Evolutionary conservation across 2,113 vertebrate genomes (phyloP).

Genomic region (Antechinus stuartii): DNA sequence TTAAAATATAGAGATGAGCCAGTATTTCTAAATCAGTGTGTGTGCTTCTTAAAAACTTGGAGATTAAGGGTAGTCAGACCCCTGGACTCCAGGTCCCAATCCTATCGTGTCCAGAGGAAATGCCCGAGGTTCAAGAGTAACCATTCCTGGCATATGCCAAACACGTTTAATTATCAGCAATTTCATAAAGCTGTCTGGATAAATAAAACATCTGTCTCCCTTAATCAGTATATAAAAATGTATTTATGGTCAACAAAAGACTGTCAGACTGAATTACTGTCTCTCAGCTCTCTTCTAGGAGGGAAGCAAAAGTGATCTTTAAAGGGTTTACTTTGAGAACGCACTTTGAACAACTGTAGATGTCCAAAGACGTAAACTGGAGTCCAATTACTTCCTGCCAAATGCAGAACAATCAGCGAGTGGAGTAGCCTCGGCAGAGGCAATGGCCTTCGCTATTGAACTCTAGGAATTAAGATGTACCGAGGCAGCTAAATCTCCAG

Average conservation of each 20-base stretch:
- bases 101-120: constrained; percentile 54
- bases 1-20: not conserved
- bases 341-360: not conserved
- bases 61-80: not conserved
- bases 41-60: not conserved
- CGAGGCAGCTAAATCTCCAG: constrained; percentile 39
- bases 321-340: constrained; percentile 46
- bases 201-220: constrained; percentile 72
- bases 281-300: constrained; percentile 54
- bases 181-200: constrained; percentile 79
- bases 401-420: not conserved
- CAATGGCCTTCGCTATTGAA: constrained; percentile 12
- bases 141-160: constrained; percentile 82
- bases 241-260: constrained; percentile 70
- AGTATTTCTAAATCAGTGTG: constrained; percentile 32
- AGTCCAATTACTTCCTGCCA: not conserved
- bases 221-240: constrained; percentile 68
- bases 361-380: not conserved
- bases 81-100: not conserved
- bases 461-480: constrained; percentile 54
- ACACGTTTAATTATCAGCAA: constrained; percentile 81
- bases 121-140: constrained; percentile 78
- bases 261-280: constrained; percentile 66
- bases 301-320: constrained; percentile 50
- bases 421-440: constrained; percentile 34